Evolutionary conservation across 2,113 vertebrate species (phyloP).

Genomic region (Peromyscus maniculatus): DNA sequence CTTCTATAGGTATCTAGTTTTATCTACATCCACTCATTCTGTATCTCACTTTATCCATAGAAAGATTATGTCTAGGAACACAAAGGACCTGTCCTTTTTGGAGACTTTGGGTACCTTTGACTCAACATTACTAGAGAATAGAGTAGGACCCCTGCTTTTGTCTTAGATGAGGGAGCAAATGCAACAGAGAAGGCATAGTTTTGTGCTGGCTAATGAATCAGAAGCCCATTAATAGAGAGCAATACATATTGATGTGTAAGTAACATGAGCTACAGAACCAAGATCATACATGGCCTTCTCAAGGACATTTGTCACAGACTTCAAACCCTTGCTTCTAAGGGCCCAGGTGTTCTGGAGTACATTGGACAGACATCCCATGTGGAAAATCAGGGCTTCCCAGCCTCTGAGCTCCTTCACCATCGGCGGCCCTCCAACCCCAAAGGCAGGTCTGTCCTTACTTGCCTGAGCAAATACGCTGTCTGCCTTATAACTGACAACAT

Average conservation of each 20-base stretch:
- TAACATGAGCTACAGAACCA: neutral
- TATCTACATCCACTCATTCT: neutral
- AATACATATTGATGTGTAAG: neutral
- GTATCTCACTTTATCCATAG: neutral
- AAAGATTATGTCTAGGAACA: neutral
- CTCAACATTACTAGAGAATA: neutral
- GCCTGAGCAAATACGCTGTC: neutral
- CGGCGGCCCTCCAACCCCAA: neutral
- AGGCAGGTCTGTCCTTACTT: neutral
- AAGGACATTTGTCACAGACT: neutral
- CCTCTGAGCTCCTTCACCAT: neutral
- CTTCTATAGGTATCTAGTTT: neutral
- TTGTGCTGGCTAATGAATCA: neutral
- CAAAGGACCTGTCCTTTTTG: neutral
- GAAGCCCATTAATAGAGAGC: neutral
- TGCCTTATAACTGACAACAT: constrained; percentile 15
- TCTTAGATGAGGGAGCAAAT: constrained; percentile 3
- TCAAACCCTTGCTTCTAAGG: neutral
- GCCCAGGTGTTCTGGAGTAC: neutral
- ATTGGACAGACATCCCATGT: neutral
- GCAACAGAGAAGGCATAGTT: constrained; percentile 48
- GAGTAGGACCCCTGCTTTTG: neutral
- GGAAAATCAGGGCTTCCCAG: neutral
- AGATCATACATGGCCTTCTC: neutral
- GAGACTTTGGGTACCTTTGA: constrained; percentile 1